Evolutionary conservation across 92 coral and sea anemone genomes (phyloP), one percentile per base, ranked within the genome.

Genomic region (Parazoanthus atlanticus): DNA sequence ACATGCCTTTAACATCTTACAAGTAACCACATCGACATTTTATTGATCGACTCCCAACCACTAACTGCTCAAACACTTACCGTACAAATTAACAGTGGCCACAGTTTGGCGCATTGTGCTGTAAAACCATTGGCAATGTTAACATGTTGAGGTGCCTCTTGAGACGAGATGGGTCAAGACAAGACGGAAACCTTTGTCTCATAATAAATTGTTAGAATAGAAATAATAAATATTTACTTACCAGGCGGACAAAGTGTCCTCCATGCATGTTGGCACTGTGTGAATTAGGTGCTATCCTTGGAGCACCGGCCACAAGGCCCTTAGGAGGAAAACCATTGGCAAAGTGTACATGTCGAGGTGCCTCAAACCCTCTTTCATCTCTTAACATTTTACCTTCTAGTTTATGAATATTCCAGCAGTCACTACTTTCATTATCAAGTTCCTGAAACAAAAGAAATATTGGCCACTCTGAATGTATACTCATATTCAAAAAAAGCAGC

Each of bases 281-380:
- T 25, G 86, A 47, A 46, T 54, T 83, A 6, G 86, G 78, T 3
- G 6, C 28, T 43, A 40, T 46, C 52, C 86, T 83, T 69, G 86
- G 72, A 32, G 74, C 80, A 28, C 76, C 89, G 33, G 87, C 82
- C 33, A 95, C 88, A 70, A 95, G 72, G 67, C 92, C 96, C 79
- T 95, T 95, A 6, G 96, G 93, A 19, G 98, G 98, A 81, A 95
- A 95, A 8, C 98, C 98, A 95, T 95, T 95, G 69, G 98, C 93
- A 92, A 95, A 95, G 69, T 93, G 93, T 31, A 95, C 91, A 74
- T 93, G 93, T 80, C 89, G 80, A 34, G 85, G 85, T 3, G 82
- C 76, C 78, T 75, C 49, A 82, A 82, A 29, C 85, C 75, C 79
- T 91, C 90, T 72, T 90, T 91, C 89, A 91, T 84, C 91, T 69